Percentiles rank a stretch among this genome's conserved stretches.
Evolutionary conservation across 2,113 vertebrate species (phyloP).

Genomic region (Maccullochella peelii): DNA sequence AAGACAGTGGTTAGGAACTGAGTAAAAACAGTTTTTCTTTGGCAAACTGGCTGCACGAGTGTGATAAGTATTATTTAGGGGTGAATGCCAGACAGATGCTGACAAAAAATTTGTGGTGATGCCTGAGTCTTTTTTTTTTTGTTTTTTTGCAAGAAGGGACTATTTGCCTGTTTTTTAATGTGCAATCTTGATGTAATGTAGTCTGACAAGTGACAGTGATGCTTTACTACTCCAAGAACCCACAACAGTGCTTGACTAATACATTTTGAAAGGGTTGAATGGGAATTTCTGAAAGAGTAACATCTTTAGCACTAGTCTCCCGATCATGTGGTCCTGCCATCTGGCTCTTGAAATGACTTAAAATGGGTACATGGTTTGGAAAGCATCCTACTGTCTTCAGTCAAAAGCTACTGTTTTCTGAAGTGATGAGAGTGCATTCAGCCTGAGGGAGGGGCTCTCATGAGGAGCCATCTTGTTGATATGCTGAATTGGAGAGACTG

Average conservation of each 20-base stretch:
- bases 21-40: conserved; percentile 53
- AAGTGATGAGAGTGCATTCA: conserved; percentile 31
- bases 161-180: conserved; percentile 30
- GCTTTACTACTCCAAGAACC: conserved; percentile 47
- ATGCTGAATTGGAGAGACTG: conserved; percentile 46
- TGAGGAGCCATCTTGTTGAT: conserved; percentile 49
- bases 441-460: conserved; percentile 22
- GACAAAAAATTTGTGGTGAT: conserved; percentile 25
- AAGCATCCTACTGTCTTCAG: conserved; percentile 17
- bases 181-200: conserved; percentile 61
- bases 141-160: conserved; percentile 6
- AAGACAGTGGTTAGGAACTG: conserved; percentile 51
- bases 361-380: conserved; percentile 14
- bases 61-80: conserved; percentile 48
- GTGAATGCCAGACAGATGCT: conserved; percentile 49
- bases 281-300: conserved; percentile 42
- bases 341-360: conserved; percentile 37
- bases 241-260: conserved; percentile 52
- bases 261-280: conserved; percentile 39
- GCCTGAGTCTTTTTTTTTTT: neutral
- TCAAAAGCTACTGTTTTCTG: conserved; percentile 34
- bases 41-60: conserved; percentile 4
- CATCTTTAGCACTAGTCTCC: conserved; percentile 28
- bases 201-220: conserved; percentile 71
- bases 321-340: conserved; percentile 37